A percentile compares a stretch with the other conserved stretches of the same genome.
Evolutionary conservation across 2,113 vertebrate species (phyloP).

Genomic region (Pogona vitticeps): DNA sequence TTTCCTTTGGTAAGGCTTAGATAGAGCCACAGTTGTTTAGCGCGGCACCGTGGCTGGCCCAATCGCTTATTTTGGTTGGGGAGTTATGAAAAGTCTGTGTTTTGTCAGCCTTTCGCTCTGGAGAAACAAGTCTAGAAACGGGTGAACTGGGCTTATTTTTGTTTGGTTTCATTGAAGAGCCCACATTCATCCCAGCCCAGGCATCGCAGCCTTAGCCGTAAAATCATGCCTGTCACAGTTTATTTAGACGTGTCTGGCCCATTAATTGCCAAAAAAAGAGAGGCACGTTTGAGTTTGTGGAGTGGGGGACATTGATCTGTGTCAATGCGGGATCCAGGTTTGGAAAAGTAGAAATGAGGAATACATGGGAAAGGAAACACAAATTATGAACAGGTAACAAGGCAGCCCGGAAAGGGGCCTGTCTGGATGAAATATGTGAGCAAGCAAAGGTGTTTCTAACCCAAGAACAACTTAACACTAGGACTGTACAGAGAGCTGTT

Average conservation of each 20-base stretch:
- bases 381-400: neutral
- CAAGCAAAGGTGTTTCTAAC: neutral
- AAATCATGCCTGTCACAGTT: slow-evolving; percentile 32
- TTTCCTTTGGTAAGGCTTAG: slow-evolving; percentile 59
- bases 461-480: neutral
- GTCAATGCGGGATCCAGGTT: slow-evolving; percentile 28
- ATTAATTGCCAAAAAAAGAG: slow-evolving; percentile 29
- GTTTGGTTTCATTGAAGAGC: slow-evolving; percentile 52
- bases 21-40: slow-evolving; percentile 70
- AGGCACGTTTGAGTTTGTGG: slow-evolving; percentile 44
- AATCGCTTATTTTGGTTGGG: slow-evolving; percentile 64
- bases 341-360: neutral
- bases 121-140: slow-evolving; percentile 59
- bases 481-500: too few relatives aligned
- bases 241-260: slow-evolving; percentile 36
- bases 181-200: neutral
- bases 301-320: neutral
- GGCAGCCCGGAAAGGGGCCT: neutral
- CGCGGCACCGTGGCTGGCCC: slow-evolving; percentile 46
- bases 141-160: slow-evolving; percentile 47
- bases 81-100: slow-evolving; percentile 70
- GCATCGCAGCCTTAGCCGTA: neutral
- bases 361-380: neutral
- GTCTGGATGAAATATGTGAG: neutral
- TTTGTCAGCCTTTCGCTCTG: slow-evolving; percentile 59